These are phyloP conservation scores for Exocentrus adspersus DNA, from an alignment of 2,888 invertebrate species.

Conservation along the genomic window DNA sequence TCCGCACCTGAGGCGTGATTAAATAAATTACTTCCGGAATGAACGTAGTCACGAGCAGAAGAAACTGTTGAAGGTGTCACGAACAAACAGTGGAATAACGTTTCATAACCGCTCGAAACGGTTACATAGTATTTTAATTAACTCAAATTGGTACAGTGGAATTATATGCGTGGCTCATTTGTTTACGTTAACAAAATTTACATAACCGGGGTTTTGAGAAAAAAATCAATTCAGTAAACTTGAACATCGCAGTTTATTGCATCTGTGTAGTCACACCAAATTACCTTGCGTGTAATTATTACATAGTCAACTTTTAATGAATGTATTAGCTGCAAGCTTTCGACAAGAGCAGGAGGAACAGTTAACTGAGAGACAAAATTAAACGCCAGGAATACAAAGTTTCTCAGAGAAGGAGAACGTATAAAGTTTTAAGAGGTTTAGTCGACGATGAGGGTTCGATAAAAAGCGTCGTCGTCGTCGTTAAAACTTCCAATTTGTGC, in stretches of 20 bases:
- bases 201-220: too few species aligned
- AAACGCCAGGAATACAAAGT: neutral
- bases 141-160: too few species aligned
- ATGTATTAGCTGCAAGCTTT: neutral
- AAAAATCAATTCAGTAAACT: too few species aligned
- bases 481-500: constrained; percentile 13
- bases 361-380: too few species aligned
- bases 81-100: neutral
- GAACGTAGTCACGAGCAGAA: neutral
- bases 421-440: constrained; percentile 2
- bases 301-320: neutral
- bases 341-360: neutral
- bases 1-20: constrained; percentile 19
- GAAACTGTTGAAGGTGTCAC: neutral
- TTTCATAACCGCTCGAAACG: too few species aligned
- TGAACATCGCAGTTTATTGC: too few species aligned
- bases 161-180: too few species aligned
- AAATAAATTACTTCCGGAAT: constrained; percentile 2
- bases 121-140: too few species aligned
- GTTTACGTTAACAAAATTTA: too few species aligned
- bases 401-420: too few species aligned
- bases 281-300: neutral
- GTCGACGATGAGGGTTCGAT: neutral
- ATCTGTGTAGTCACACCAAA: too few species aligned
- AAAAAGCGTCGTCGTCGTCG: constrained; percentile 19